phyloP scores from a whole-genome alignment of 2,888 invertebrate species.

The Agrochola lota region DNA sequence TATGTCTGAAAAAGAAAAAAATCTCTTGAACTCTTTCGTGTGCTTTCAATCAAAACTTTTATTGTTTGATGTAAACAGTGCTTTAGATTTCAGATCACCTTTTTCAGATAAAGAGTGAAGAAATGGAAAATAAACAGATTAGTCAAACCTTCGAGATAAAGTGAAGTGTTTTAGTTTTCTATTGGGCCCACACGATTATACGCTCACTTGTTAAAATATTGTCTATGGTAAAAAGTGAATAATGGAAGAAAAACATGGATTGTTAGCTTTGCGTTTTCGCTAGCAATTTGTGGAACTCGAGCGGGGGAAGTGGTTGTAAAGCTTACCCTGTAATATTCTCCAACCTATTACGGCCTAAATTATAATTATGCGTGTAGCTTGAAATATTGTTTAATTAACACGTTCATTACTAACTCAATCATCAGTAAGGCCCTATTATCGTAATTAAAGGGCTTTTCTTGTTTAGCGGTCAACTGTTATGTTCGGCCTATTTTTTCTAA shows the following conservation, averaged over 20 bases:
- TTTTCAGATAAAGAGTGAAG: slow-evolving; percentile 23
- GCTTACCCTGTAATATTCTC: slow-evolving; percentile 25
- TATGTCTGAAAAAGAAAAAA: slow-evolving; percentile 76
- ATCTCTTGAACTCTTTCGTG: background rate
- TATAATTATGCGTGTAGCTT: slow-evolving; percentile 37
- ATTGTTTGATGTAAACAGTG: background rate
- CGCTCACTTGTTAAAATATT: slow-evolving; percentile 45
- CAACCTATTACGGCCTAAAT: slow-evolving; percentile 16
- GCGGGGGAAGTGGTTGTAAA: slow-evolving; percentile 3
- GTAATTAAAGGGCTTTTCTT: slow-evolving; percentile 5
- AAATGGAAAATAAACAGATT: slow-evolving; percentile 55
- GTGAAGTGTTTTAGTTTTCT: slow-evolving; percentile 49
- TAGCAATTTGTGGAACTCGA: slow-evolving; percentile 6
- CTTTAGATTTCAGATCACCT: slow-evolving; percentile 25
- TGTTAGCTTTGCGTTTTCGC: slow-evolving; percentile 47
- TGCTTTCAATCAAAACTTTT: slow-evolving; percentile 36
- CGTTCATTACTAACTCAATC: slow-evolving; percentile 17
- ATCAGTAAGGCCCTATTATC: background rate
- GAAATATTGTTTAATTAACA: slow-evolving; percentile 28
- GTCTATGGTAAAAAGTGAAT: slow-evolving; percentile 35
- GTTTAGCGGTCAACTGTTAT: background rate
- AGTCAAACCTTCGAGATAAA: slow-evolving; percentile 32
- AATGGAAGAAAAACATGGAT: slow-evolving; percentile 58
- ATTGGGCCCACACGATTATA: slow-evolving; percentile 28
- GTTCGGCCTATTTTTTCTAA: background rate